phyloP scores from a whole-genome alignment of 2,113 vertebrate species.

The Antechinus flavipes region DNA sequence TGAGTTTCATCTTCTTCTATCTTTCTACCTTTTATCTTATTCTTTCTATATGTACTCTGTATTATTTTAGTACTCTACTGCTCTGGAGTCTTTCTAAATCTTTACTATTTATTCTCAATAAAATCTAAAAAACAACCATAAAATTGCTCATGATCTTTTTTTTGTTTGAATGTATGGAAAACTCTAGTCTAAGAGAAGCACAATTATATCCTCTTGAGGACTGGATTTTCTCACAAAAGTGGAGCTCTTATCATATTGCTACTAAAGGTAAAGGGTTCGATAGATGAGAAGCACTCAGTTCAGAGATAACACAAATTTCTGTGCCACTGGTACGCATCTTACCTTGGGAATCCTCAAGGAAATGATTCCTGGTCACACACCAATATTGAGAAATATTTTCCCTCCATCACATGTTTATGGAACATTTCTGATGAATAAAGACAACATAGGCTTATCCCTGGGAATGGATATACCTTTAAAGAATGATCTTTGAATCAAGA shows the following conservation, averaged over 20 bases:
- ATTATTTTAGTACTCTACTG: neutral
- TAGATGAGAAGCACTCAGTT: neutral
- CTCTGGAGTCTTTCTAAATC: neutral
- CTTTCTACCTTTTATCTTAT: neutral
- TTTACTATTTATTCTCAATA: neutral
- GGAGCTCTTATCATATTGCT: neutral
- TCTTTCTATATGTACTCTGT: neutral
- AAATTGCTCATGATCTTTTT: neutral
- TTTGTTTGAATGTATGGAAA: neutral
- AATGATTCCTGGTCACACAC: neutral
- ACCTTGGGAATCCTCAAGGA: neutral
- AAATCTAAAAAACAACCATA: neutral
- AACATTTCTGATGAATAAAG: neutral
- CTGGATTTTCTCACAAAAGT: neutral
- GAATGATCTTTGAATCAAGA: neutral
- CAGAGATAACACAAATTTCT: neutral
- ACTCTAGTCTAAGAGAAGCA: neutral
- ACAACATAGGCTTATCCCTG: neutral
- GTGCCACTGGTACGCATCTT: neutral
- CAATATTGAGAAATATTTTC: neutral
- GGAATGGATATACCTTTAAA: neutral
- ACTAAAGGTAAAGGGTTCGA: neutral
- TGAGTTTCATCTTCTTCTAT: neutral
- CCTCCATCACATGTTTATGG: neutral
- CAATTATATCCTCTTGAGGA: neutral